These are phyloP conservation scores for Hemitrygon akajei DNA, from an alignment of 2,797 vertebrate genomes.

Conservation along the genomic window DNA sequence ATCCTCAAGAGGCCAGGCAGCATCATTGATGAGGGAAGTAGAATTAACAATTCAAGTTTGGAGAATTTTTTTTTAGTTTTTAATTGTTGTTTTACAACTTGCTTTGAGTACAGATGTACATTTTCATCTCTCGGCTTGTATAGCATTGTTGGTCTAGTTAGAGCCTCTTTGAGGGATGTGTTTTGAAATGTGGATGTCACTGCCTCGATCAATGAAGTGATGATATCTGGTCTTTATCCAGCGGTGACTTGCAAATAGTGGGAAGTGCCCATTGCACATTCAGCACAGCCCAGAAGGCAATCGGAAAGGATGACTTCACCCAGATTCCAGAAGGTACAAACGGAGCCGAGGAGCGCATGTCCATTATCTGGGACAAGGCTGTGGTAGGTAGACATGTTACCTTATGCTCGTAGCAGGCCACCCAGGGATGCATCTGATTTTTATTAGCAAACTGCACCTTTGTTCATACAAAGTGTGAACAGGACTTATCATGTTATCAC, in stretches of 20 bases:
- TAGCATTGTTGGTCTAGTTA: not conserved
- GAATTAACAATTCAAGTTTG: no score
- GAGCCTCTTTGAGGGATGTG: not conserved
- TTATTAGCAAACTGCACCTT: not conserved
- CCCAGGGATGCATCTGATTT: not conserved
- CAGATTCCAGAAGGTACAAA: constrained; percentile 93
- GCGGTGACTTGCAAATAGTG: constrained; percentile 85
- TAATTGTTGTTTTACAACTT: not conserved
- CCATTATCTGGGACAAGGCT: constrained; percentile 94
- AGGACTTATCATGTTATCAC: no score
- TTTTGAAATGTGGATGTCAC: not conserved
- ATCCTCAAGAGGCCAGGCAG: no score
- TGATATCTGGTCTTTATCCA: constrained; percentile 49
- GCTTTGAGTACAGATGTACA: not conserved
- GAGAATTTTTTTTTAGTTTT: no score
- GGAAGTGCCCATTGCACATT: constrained; percentile 95
- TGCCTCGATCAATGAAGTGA: not conserved
- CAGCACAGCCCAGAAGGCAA: constrained; percentile 92
- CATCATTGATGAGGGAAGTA: no score
- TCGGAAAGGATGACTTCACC: constrained; percentile 96
- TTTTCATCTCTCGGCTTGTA: not conserved
- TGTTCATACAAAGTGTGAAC: not conserved
- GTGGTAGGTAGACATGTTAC: constrained; percentile 65
- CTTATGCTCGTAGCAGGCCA: no score
- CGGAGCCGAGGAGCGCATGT: constrained; percentile 90